These are phyloP conservation scores for Actinia equina DNA, from an alignment of 64 coral and sea anemone genomes.

Conservation along the genomic window DNA sequence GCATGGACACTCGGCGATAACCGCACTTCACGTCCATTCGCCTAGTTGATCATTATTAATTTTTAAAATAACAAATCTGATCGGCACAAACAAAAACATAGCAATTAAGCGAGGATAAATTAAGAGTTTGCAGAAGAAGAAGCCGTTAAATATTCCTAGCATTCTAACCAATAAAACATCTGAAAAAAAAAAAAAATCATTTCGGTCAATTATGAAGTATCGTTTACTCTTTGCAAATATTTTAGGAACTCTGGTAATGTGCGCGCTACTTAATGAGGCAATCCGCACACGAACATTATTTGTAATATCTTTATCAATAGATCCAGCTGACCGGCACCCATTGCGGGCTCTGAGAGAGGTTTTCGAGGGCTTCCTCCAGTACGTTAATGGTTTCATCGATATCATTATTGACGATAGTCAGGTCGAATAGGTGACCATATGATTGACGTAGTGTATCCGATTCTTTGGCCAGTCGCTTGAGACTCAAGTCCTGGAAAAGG, in stretches of 20 bases:
- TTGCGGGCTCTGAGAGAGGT: slow-evolving; percentile 50
- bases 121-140: not conserved
- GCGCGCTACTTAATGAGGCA: not conserved
- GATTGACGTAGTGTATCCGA: slow-evolving; percentile 66
- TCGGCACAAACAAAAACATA: not conserved
- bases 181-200: not conserved
- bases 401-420: slow-evolving; percentile 87
- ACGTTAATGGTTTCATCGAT: slow-evolving; percentile 84
- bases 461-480: slow-evolving; percentile 75
- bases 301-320: slow-evolving; percentile 24
- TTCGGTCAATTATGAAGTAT: not conserved
- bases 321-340: slow-evolving; percentile 92
- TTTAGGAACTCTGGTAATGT: not conserved
- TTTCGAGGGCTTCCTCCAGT: slow-evolving; percentile 65
- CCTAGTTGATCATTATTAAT: not conserved
- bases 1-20: not conserved
- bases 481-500: slow-evolving; percentile 59
- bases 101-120: not conserved
- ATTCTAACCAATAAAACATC: slow-evolving; percentile 5
- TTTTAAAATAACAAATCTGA: not conserved
- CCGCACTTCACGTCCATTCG: not conserved
- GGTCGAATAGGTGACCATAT: slow-evolving; percentile 83
- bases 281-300: not conserved
- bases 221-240: not conserved
- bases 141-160: not conserved